Percentiles rank a stretch among this genome's conserved stretches.
Conservation (phyloP, 2,888 invertebrate genomes). For the Brachynemurus nebulosus region DNA sequence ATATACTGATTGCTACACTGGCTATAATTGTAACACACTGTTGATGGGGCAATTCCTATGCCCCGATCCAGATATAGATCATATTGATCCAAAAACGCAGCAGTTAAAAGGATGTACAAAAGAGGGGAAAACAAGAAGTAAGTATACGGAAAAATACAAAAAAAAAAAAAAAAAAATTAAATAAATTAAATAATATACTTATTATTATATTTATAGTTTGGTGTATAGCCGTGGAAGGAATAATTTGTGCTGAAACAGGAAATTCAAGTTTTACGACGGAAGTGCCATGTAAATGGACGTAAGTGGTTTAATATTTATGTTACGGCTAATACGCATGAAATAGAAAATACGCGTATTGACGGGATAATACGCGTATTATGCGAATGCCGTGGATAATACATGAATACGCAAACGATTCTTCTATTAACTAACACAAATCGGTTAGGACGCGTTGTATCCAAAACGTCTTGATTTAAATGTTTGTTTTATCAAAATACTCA, state of each 20-base stretch:
- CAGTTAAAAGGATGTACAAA: conserved; percentile 67
- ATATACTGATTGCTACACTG: no score
- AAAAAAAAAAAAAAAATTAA: conserved; percentile 62
- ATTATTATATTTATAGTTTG: conserved; percentile 40
- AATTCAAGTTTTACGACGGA: conserved; percentile 69
- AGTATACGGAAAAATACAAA: conserved; percentile 50
- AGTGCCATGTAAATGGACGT: conserved; percentile 91
- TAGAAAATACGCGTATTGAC: no score
- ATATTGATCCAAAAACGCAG: conserved; percentile 81
- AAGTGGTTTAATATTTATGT: conserved; percentile 36
- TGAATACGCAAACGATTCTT: no score
- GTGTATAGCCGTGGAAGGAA: conserved; percentile 70
- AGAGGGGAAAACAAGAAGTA: conserved; percentile 69
- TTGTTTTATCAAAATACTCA: no score
- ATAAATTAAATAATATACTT: conserved; percentile 34
- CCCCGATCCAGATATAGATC: conserved; percentile 57
- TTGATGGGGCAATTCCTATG: conserved; percentile 72
- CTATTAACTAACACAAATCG: no score
- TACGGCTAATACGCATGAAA: not conserved
- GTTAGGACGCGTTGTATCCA: no score
- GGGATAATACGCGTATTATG: no score
- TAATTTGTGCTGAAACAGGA: conserved; percentile 66
- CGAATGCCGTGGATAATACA: no score
- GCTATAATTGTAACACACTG: conserved; percentile 54
- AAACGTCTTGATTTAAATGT: no score